phyloP scores from a whole-genome alignment of 2,888 invertebrate species.

The Thumatha senex region DNA sequence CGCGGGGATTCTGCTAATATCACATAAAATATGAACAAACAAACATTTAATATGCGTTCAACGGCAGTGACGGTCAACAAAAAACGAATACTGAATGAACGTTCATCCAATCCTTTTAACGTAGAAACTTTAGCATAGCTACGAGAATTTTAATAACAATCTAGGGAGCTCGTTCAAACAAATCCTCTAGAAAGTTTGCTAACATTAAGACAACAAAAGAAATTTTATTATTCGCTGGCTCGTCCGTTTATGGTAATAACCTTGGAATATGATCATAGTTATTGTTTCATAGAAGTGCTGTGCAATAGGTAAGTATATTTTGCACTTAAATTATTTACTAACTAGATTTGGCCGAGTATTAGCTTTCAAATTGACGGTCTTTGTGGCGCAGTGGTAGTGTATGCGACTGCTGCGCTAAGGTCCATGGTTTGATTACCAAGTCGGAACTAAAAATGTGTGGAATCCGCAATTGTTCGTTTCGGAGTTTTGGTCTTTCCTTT shows the following conservation, averaged over 20 bases:
- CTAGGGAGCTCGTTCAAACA: slow-evolving; percentile 48
- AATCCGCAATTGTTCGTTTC: too few species aligned
- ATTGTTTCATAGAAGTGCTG: slow-evolving; percentile 11
- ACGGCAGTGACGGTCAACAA: background rate
- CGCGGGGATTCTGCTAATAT: too few species aligned
- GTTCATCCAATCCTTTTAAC: slow-evolving; percentile 57
- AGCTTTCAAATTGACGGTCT: too few species aligned
- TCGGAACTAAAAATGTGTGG: too few species aligned
- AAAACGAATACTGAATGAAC: slow-evolving; percentile 22
- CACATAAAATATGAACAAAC: too few species aligned
- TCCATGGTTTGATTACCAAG: too few species aligned
- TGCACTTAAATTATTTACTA: too few species aligned
- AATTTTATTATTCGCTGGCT: slow-evolving; percentile 52
- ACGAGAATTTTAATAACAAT: slow-evolving; percentile 71
- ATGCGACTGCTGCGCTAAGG: too few species aligned
- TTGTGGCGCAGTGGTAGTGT: too few species aligned
- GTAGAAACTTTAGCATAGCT: slow-evolving; percentile 54
- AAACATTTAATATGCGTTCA: slow-evolving; percentile 7
- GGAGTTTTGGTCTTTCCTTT: too few species aligned
- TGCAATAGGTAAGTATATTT: background rate
- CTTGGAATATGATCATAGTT: slow-evolving; percentile 24
- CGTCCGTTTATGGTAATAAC: slow-evolving; percentile 36
- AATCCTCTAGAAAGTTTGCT: slow-evolving; percentile 52
- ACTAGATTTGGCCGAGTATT: too few species aligned
- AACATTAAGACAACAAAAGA: slow-evolving; percentile 63